Conservation (phyloP, 2,797 vertebrate genomes). For the Gorsachius magnificus region DNA sequence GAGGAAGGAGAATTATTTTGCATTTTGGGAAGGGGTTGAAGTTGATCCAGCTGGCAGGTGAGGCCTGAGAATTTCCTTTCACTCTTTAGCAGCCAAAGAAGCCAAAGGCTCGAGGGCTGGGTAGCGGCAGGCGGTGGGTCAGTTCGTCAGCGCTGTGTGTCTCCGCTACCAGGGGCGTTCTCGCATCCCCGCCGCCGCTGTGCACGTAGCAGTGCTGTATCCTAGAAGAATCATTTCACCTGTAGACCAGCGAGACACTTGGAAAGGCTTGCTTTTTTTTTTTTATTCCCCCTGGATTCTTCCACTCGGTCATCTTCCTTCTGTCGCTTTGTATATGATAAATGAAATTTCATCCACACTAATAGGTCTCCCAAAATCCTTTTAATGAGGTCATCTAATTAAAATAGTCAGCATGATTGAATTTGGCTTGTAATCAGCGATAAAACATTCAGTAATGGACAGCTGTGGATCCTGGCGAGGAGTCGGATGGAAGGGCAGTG, state of each 20-base stretch:
- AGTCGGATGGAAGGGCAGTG: neutral
- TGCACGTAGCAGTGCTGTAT: neutral
- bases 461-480: neutral
- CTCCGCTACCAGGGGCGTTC: constrained; percentile 34
- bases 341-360: constrained; percentile 21
- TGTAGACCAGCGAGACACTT: neutral
- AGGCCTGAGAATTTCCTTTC: constrained; percentile 10
- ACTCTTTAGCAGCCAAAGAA: constrained; percentile 65
- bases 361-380: constrained; percentile 20
- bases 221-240: neutral
- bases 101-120: constrained; percentile 28
- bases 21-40: neutral
- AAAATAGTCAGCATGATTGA: constrained; percentile 10
- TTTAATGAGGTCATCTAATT: constrained; percentile 41
- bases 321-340: constrained; percentile 22
- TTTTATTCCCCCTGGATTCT: neutral
- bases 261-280: neutral
- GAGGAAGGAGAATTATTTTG: constrained; percentile 19
- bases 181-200: neutral
- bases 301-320: constrained; percentile 33
- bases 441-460: neutral
- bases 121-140: neutral
- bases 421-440: fast-evolving
- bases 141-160: neutral
- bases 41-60: neutral